Base-by-base conservation (phyloP, 2,797 vertebrate genomes). In the Malacoraja senta region DNA sequence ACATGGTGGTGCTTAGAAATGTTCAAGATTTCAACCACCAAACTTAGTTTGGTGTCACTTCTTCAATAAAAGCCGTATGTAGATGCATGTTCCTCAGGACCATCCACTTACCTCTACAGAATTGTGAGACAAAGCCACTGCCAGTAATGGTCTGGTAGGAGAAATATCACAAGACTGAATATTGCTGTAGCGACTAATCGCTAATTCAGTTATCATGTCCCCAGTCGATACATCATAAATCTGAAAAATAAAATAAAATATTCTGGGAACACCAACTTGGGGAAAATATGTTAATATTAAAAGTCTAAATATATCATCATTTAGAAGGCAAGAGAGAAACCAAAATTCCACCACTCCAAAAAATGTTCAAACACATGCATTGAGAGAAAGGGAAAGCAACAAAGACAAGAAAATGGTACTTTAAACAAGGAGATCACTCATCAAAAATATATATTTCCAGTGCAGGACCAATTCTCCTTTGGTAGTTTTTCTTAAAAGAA, bases 81-180 rank as follows among this genome's bases (percentile, higher is more conserved):
- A 21, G 35, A 88, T 32, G 84, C n/a, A 65, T 8, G 3, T 32
- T 35, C 29, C 12, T n/a, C 13, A 88, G 61, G 63, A 88, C n/a
- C n/a, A 93, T 93, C 63, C 63, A 93, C 94, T 96, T 95, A 99
- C 98, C 98, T 99, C 98, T 93, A 99, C 97, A 61, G 97, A 96
- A 81, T 98, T 99, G 94, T 99, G 98, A 38, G 98, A 98, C 94
- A 98, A 97, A 0, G 98, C 98, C 68, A 99, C 95, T 12, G 98
- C 98, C 78, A 98, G 97, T 94, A 99, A 96, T 94, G 97, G 97
- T 94, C 96, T 98, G 93, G 95, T 96, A 0, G 98, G 96, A 94
- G 97, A 99, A 93, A 98, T 97, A 91, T 98, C 97, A 88, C 98
- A 99, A 95, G 97, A 98, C 1, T 98, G 98, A 94, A 99, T 97